A percentile compares a stretch with the other conserved stretches of the same genome.
Conservation (phyloP, 1,140 invertebrate species). For the Lethrus apterus region DNA sequence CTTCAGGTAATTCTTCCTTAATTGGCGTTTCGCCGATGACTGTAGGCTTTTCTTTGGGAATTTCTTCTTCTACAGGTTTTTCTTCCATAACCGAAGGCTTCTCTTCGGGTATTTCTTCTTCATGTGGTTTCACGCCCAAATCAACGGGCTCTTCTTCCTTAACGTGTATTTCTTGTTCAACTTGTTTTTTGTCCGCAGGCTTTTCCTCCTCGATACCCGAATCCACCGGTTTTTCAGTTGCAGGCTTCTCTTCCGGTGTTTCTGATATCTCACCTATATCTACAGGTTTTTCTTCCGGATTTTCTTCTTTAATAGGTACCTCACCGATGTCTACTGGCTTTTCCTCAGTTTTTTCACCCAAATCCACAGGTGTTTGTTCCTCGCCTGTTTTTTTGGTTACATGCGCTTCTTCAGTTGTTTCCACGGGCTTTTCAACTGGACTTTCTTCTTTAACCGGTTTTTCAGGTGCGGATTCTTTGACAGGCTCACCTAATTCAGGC, state of each 20-base stretch:
- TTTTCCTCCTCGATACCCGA: not conserved
- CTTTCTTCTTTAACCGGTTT: constrained; percentile 1
- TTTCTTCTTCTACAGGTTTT: no score
- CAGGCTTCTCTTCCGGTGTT: not conserved
- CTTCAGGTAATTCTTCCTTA: no score
- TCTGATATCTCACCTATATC: not conserved
- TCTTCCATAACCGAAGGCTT: no score
- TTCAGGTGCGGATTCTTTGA: not conserved
- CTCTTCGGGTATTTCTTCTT: not conserved
- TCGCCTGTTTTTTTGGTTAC: not conserved
- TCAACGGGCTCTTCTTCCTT: not conserved
- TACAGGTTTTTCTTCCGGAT: constrained; percentile 3
- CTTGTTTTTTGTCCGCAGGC: not conserved
- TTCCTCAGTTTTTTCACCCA: not conserved
- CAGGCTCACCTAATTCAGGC: not conserved
- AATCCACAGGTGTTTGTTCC: not conserved
- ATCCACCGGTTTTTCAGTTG: no score
- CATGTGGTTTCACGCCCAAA: not conserved
- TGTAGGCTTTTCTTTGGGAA: no score
- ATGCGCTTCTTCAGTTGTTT: not conserved
- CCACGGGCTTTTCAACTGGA: not conserved
- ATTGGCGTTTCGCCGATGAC: no score
- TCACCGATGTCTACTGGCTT: not conserved
- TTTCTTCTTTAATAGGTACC: constrained; percentile 1
- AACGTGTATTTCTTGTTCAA: not conserved